phyloP scores from a whole-genome alignment of 2,113 vertebrate genomes.

The Peromyscus leucopus region DNA sequence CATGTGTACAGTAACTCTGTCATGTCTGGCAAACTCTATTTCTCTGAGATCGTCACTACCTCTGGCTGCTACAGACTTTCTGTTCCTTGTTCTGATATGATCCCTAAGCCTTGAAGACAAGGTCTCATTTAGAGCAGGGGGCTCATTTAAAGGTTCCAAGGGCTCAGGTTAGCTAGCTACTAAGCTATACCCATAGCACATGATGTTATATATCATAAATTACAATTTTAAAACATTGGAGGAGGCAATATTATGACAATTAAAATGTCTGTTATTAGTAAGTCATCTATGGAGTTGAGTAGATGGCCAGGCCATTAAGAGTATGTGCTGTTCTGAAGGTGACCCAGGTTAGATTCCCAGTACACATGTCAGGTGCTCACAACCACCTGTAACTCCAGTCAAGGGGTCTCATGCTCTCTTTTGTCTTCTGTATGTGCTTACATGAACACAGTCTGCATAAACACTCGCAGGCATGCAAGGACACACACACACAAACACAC shows the following conservation, averaged over 20 bases:
- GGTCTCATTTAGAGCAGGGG: not conserved
- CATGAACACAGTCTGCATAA: not conserved
- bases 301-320: not conserved
- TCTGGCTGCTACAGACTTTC: not conserved
- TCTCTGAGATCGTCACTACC: not conserved
- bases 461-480: not conserved
- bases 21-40: not conserved
- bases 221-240: not conserved
- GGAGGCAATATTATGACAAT: not conserved
- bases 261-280: not conserved
- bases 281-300: not conserved
- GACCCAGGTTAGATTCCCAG: not conserved
- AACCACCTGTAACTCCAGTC: too few relatives aligned
- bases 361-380: not conserved
- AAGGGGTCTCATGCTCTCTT: not conserved
- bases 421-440: not conserved
- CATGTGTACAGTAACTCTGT: not conserved
- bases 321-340: not conserved
- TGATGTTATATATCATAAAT: too few relatives aligned
- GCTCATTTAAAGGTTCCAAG: not conserved
- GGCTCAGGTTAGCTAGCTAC: not conserved
- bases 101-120: not conserved
- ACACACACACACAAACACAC: not conserved
- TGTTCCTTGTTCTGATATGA: not conserved
- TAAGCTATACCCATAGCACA: not conserved